phyloP scores from a whole-genome alignment of 2,113 vertebrate genomes.

The Amphiprion percula region DNA sequence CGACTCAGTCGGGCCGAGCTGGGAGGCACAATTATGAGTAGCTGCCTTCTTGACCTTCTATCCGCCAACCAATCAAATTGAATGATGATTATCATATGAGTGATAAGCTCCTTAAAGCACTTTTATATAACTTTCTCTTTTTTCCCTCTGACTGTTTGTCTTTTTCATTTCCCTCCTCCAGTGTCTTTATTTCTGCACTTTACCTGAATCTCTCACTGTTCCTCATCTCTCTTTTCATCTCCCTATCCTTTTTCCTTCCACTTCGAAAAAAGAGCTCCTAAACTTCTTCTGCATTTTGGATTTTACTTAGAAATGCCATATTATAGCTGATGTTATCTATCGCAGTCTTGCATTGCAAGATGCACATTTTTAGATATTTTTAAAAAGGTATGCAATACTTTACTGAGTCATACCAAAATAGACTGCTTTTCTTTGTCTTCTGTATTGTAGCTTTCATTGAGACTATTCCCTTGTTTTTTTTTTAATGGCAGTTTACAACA shows the following conservation, averaged over 20 bases:
- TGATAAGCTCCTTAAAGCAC: conserved; percentile 60
- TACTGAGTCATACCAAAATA: neutral
- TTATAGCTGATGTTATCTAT: conserved; percentile 44
- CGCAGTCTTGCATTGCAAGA: conserved; percentile 4
- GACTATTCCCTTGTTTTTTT: neutral
- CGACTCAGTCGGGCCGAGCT: conserved; percentile 28
- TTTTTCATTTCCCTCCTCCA: conserved; percentile 31
- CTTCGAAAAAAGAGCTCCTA: conserved; percentile 26
- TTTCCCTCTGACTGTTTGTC: conserved; percentile 37
- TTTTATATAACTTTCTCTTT: conserved; percentile 48
- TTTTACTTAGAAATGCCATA: conserved; percentile 59
- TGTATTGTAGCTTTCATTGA: neutral
- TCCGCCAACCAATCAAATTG: conserved; percentile 69
- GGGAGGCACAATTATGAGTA: conserved; percentile 66
- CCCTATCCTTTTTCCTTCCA: conserved; percentile 10
- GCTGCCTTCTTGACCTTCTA: conserved; percentile 64
- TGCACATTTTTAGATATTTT: neutral
- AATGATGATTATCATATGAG: conserved; percentile 69
- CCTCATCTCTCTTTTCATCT: conserved; percentile 20
- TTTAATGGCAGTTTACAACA: no score
- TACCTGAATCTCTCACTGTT: conserved; percentile 4
- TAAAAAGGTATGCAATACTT: neutral
- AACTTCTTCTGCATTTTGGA: conserved; percentile 21
- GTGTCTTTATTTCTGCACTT: conserved; percentile 11
- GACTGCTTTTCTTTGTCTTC: neutral